Conservation (phyloP, 2,113 vertebrate genomes). For the Chrysemys picta region DNA sequence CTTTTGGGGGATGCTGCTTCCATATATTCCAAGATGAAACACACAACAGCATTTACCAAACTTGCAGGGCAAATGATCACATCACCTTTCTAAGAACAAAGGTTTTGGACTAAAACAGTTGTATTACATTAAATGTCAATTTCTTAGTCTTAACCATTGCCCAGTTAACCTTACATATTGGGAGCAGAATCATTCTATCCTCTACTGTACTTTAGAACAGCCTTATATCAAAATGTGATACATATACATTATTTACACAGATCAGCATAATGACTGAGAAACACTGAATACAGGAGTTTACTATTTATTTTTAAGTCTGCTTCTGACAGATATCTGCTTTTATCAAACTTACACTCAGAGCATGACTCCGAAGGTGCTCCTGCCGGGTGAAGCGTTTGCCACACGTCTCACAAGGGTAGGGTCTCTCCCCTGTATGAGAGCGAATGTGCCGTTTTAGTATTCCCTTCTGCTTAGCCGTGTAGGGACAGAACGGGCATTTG, state of each 20-base stretch:
- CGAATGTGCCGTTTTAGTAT: constrained; percentile 97
- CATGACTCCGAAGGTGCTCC: constrained; percentile 95
- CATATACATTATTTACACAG: background rate
- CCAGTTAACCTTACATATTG: fast-evolving
- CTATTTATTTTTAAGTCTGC: background rate
- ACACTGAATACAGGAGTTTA: too few relatives aligned
- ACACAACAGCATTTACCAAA: fast-evolving
- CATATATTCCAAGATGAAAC: background rate
- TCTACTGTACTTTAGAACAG: fast-evolving
- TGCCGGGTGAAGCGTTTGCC: constrained; percentile 96
- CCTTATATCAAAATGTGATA: background rate
- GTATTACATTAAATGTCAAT: fast-evolving
- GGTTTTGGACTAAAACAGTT: fast-evolving
- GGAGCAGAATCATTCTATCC: fast-evolving
- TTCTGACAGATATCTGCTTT: fast-evolving
- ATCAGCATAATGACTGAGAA: fast-evolving
- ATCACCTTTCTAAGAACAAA: fast-evolving
- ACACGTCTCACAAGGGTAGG: constrained; percentile 95
- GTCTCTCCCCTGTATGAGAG: constrained; percentile 95
- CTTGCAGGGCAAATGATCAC: background rate
- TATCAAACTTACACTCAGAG: constrained; percentile 87
- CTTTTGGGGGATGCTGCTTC: background rate
- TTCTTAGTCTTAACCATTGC: fast-evolving
- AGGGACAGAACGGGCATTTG: constrained; percentile 96
- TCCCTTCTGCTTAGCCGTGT: constrained; percentile 97